A percentile compares a stretch with the other conserved stretches of the same genome.
Conservation (phyloP, 2,113 vertebrate species). For the Notothenia rossii region DNA sequence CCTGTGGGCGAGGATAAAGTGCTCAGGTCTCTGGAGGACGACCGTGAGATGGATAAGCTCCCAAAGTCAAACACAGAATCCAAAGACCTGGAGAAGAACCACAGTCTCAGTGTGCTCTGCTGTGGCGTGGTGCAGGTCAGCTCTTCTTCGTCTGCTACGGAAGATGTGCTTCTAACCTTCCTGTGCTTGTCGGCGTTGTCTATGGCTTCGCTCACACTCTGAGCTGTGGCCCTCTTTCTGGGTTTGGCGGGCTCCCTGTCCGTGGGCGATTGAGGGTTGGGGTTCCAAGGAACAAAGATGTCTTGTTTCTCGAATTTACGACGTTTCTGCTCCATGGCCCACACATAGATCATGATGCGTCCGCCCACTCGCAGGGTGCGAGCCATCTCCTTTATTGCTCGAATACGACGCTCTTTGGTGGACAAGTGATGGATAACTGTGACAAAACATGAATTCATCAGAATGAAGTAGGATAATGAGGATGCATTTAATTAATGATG, state of each 20-base stretch:
- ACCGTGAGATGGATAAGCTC: conserved; percentile 69
- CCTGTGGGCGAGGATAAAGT: conserved; percentile 65
- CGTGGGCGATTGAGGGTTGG: conserved; percentile 72
- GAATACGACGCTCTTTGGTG: conserved; percentile 78
- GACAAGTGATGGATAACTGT: conserved; percentile 87
- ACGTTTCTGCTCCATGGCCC: conserved; percentile 89
- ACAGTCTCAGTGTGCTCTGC: conserved; percentile 79
- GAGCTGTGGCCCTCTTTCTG: conserved; percentile 56
- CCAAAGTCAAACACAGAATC: conserved; percentile 83
- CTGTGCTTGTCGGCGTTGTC: conserved; percentile 77
- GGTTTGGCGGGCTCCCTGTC: conserved; percentile 23
- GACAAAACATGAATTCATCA: conserved; percentile 39
- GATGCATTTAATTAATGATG: conserved; percentile 5
- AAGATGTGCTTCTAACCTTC: conserved; percentile 82
- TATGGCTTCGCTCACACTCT: conserved; percentile 68
- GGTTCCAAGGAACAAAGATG: conserved; percentile 86
- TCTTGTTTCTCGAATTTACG: conserved; percentile 89
- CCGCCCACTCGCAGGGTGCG: conserved; percentile 85
- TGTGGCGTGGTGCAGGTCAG: conserved; percentile 34
- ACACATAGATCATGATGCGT: conserved; percentile 90
- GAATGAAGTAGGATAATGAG: background rate
- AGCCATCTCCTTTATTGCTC: conserved; percentile 87
- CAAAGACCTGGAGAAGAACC: conserved; percentile 87
- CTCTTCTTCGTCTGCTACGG: conserved; percentile 77
- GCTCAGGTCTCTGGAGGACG: conserved; percentile 76